Base-by-base conservation (phyloP, 1,140 invertebrate species). In the Physella acuta region DNA sequence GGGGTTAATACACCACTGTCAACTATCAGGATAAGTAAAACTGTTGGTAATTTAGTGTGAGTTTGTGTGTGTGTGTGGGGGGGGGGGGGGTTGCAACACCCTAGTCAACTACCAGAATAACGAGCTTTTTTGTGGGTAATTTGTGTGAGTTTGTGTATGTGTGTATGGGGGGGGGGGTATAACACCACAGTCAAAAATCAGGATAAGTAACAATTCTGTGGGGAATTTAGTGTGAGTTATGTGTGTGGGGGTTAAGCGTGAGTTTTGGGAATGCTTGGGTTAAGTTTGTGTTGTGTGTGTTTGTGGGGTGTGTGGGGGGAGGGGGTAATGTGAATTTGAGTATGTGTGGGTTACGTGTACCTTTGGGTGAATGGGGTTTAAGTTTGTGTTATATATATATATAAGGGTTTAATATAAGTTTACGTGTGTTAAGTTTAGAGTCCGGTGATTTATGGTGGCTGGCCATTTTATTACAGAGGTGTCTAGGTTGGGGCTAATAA, bases 21-120 rank as follows among this genome's bases (percentile, higher is more conserved):
- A 95, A 97, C 84, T 96, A 95, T 79, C 93, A 96, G 74, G 94
- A 97, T 81, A 96, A 94, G 75, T 93, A 90, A 77, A 81, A 91
- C 78, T 92, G 91, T 72, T 94, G 95, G 1, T 94, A 94, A 44
- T 92, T 92, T 79, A 88, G 70, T 17, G 79, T 80, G 74, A 76
- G 20, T 3, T 20, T 11, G 36, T 8, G n/a, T n/a, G n/a, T 92
- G 90, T 72, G 94, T 94, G 5, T 94, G 94, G 37, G n/a, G n/a
- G n/a, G n/a, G 92, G 93, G 77, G 94, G n/a, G n/a, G n/a, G 94
- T 0, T 97, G 91, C 85, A 90, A 91, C 0, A 94, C 94, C 85
- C 92, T 93, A 0, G 91, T 93, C 14, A 95, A 97, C 84, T 96
- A 95, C 79, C 93, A 96, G 74, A 94, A 97, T 81, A 96, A 94